Evolutionary conservation across 2,113 vertebrate species (phyloP).

Genomic region (Corynorhinus townsendii): DNA sequence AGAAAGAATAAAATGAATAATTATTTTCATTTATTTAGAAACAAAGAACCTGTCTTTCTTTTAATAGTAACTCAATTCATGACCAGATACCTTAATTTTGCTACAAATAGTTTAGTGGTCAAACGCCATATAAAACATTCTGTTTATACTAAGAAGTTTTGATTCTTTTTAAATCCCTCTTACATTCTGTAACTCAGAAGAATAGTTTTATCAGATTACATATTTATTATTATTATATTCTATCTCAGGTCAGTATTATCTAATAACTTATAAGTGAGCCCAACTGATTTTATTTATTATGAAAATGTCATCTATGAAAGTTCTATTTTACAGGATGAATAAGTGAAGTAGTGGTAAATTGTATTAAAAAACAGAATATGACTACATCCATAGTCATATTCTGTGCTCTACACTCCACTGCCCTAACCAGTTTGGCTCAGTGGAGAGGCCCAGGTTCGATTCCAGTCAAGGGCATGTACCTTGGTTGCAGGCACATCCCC

Average conservation of each 20-base stretch:
- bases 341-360: neutral
- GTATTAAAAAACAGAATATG: neutral
- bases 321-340: neutral
- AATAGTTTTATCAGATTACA: neutral
- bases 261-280: neutral
- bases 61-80: neutral
- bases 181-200: neutral
- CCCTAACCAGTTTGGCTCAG: too few relatives aligned
- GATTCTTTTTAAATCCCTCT: neutral
- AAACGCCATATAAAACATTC: neutral
- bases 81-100: neutral
- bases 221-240: neutral
- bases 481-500: too few relatives aligned
- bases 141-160: neutral
- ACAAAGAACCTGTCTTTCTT: neutral
- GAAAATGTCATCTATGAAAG: neutral
- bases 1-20: neutral
- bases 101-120: neutral
- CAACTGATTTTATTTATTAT: neutral
- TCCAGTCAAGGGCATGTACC: too few relatives aligned
- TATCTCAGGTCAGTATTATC: neutral
- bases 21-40: neutral
- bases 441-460: too few relatives aligned
- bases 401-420: too few relatives aligned
- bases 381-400: too few relatives aligned